Evolutionary conservation across 2,888 invertebrate genomes (phyloP), one percentile per base, ranked within the genome.

Genomic region (Chymomyza fuscimana): DNA sequence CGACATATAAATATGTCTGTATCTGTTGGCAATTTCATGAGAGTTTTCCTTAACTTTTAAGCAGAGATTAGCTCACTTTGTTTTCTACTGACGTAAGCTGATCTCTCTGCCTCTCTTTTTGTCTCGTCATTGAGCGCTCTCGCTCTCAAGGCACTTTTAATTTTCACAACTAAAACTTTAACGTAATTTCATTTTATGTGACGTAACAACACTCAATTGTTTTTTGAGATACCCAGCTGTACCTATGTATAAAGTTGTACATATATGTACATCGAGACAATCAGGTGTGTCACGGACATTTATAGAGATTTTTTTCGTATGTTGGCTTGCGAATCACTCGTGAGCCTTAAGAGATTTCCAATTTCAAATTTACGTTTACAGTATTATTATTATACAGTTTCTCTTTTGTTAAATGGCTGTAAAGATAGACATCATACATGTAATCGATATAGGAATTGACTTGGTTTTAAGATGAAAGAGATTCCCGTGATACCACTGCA

Each of bases 41-140:
- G 73, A 59, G 52, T 67, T 67, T 32, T 54, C 67, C 15, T 50
- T 62, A 65, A 51, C 67, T 74, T 73, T 58, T 70, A 74, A 74
- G 60, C 75, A 61, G 56, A 70, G 70, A 75, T 75, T 74, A 63
- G 61, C 59, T 15, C 25, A 59, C 68, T 63, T 72, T 72, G 72
- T 73, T 73, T n/a, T 36, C 36, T 9, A 6, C 36, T 9, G 36
- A 9, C 36, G 36, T 15, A 62, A 46, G 58, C 10, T 56, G 16
- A 2, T 16, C 16, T 67, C 51, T 54, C 19, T 52, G 46, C 12
- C 15, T 12, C 16, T 5, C 51, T 15, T n/a, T n/a, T 12, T 12
- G 6, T 15, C 51, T 10, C 9, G 12, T 12, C n/a, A 25, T 25
- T 25, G 4, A 25, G 25, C 16, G 16, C 51, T 51, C 36, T 36